A percentile compares a stretch with the other conserved stretches of the same genome.
phyloP scores from a whole-genome alignment of 2,113 vertebrate genomes.

The Rattus norvegicus region GRCr8 NC_086033.1:22075001-22075500 shows the following conservation, averaged over 20 bases:
- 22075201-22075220: not conserved
- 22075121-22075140: not conserved
- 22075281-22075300: not conserved
- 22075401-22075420: not conserved
- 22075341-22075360: not conserved
- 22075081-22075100: conserved; percentile 40
- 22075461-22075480: not conserved
- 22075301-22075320: not conserved
- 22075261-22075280: not conserved
- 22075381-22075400: not conserved
- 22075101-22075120: conserved; percentile 16
- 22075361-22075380: not conserved
- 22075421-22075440: rapidly evolving
- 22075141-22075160: not conserved
- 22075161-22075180: not conserved
- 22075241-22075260: not conserved
- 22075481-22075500: not conserved
- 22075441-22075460: not conserved
- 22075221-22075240: not conserved
- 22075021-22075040: not conserved
- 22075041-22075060: not conserved
- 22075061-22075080: not conserved
- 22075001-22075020: no score
- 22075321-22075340: not conserved
- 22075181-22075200: not conserved